A percentile compares a stretch with the other conserved stretches of the same genome.
Evolutionary conservation across 1,140 invertebrate genomes (phyloP).

Genomic region (Bombus polaris): DNA sequence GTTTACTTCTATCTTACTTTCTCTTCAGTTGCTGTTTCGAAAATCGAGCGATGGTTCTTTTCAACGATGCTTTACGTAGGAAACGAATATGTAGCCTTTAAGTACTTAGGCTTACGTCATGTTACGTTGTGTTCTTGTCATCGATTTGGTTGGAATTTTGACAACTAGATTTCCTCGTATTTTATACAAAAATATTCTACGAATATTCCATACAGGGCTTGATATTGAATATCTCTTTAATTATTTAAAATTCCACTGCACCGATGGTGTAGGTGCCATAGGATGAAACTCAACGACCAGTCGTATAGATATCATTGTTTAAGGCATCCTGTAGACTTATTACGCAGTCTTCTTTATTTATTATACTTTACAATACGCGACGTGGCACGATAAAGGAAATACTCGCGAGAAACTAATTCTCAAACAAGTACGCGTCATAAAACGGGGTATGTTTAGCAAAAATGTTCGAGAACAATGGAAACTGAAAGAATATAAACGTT

Average conservation of each 20-base stretch:
- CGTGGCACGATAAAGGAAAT: too few relatives aligned
- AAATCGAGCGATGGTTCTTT: too few relatives aligned
- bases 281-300: too few relatives aligned
- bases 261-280: too few relatives aligned
- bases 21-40: background rate
- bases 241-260: background rate
- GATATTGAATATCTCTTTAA: background rate
- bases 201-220: background rate
- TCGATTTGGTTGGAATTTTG: too few relatives aligned
- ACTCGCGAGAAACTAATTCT: background rate
- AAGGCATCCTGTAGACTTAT: background rate
- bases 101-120: background rate
- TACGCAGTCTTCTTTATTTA: background rate
- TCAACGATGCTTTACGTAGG: background rate
- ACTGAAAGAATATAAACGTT: too few relatives aligned
- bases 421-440: background rate
- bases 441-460: too few relatives aligned
- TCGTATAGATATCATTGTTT: too few relatives aligned
- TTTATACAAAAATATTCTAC: background rate
- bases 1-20: background rate
- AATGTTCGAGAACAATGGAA: too few relatives aligned
- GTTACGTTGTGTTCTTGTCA: too few relatives aligned
- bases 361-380: too few relatives aligned
- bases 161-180: too few relatives aligned
- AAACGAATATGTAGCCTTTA: background rate